Percentiles rank a stretch among this genome's conserved stretches.
These are phyloP conservation scores for Clitarchus hookeri DNA, from an alignment of 2,888 invertebrate species.

Conservation along the genomic window DNA sequence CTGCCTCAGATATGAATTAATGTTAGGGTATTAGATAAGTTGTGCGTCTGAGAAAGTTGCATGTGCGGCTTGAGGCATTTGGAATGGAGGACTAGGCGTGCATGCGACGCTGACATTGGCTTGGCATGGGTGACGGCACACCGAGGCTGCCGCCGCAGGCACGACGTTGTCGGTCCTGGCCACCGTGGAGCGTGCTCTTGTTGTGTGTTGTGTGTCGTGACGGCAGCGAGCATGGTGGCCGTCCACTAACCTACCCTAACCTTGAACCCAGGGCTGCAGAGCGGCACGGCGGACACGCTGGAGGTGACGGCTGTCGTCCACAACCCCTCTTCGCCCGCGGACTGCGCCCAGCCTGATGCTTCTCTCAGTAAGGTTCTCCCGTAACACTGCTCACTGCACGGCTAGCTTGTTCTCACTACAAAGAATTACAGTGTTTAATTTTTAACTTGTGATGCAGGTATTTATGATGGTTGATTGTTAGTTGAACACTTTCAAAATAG, in stretches of 20 bases:
- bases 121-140: not conserved
- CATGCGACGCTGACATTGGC: not conserved
- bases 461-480: too few species aligned
- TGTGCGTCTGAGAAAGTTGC: too few species aligned
- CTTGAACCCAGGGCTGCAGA: conserved; percentile 45
- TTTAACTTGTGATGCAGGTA: too few species aligned
- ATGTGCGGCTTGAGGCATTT: too few species aligned
- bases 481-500: too few species aligned
- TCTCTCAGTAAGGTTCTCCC: not conserved
- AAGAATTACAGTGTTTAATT: too few species aligned
- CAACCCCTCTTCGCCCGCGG: conserved; percentile 24
- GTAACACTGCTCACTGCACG: not conserved
- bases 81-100: too few species aligned
- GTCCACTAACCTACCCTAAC: not conserved
- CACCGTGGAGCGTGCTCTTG: not conserved
- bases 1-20: too few species aligned
- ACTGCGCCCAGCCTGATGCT: not conserved
- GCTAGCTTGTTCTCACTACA: not conserved
- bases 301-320: conserved; percentile 51
- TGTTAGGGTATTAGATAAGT: too few species aligned
- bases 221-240: not conserved
- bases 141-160: too few species aligned
- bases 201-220: not conserved
- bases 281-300: conserved; percentile 48
- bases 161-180: too few species aligned